Percentiles rank a stretch among this genome's conserved stretches.
phyloP scores from a whole-genome alignment of 2,888 invertebrate genomes.

The Oligia strigilis region DNA sequence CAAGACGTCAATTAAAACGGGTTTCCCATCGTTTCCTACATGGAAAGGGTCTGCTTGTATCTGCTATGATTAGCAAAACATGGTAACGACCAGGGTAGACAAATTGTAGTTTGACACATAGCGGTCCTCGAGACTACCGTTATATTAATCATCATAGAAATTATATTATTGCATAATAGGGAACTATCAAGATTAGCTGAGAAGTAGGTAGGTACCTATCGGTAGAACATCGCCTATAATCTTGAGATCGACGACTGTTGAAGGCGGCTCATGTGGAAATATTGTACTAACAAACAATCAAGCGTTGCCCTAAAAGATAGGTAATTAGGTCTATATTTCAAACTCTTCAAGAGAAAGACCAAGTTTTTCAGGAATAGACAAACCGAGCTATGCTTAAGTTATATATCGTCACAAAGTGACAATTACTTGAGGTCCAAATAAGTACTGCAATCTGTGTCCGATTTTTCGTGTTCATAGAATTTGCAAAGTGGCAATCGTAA shows the following conservation, averaged over 20 bases:
- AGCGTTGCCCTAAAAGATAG: background rate
- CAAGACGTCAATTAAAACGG: too few relatives aligned
- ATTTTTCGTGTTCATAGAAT: background rate
- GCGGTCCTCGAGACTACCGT: background rate
- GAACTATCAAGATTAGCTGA: background rate
- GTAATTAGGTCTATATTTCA: background rate
- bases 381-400: background rate
- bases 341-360: background rate
- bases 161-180: background rate
- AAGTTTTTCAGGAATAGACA: background rate
- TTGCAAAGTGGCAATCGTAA: background rate
- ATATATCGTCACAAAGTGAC: background rate
- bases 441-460: background rate
- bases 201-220: too few relatives aligned
- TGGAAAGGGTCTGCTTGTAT: too few relatives aligned
- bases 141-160: background rate
- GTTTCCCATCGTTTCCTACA: too few relatives aligned
- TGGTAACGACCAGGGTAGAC: too few relatives aligned
- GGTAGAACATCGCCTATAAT: background rate
- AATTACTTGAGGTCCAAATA: too few relatives aligned
- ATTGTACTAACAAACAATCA: background rate
- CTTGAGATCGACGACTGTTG: background rate
- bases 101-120: slow-evolving; percentile 5
- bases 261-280: too few relatives aligned
- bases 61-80: too few relatives aligned